A percentile compares a stretch with the other conserved stretches of the same genome.
phyloP scores from a whole-genome alignment of 2,797 vertebrate genomes.

The Lithobates pipiens region DNA sequence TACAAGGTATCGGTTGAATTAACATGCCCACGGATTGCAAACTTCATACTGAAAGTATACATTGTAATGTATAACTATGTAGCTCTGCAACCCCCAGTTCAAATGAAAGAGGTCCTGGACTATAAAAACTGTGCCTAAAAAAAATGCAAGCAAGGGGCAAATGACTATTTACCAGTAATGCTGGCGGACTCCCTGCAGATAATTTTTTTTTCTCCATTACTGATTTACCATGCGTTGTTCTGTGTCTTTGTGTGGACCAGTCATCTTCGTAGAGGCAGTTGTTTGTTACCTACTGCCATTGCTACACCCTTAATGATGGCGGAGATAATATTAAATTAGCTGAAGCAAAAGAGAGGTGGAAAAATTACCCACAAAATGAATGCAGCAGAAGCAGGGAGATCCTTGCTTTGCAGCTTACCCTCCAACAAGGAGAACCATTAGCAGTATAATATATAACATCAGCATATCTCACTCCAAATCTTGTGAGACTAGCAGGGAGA shows the following conservation, averaged over 20 bases:
- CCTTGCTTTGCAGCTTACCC: no score
- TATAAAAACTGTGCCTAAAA: no score
- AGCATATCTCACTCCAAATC: no score
- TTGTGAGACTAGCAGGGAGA: background rate
- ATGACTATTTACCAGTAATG: background rate
- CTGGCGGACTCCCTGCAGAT: no score
- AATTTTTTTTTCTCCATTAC: background rate
- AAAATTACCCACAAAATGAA: no score
- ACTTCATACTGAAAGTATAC: background rate
- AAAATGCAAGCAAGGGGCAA: background rate
- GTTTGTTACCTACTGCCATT: background rate
- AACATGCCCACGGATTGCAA: background rate
- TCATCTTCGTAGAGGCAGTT: background rate
- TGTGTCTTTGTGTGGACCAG: background rate
- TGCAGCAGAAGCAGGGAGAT: no score
- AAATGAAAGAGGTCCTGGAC: no score
- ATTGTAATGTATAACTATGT: background rate
- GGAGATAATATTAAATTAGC: no score
- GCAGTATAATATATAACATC: no score
- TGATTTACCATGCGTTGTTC: background rate
- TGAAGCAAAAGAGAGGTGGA: no score
- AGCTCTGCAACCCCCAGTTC: background rate
- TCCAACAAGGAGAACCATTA: no score
- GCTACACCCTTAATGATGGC: no score
- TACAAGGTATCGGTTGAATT: background rate